Evolutionary conservation across 2,113 vertebrate species (phyloP), one percentile per base, ranked within the genome.

Genomic region (Chloebia gouldiae): DNA sequence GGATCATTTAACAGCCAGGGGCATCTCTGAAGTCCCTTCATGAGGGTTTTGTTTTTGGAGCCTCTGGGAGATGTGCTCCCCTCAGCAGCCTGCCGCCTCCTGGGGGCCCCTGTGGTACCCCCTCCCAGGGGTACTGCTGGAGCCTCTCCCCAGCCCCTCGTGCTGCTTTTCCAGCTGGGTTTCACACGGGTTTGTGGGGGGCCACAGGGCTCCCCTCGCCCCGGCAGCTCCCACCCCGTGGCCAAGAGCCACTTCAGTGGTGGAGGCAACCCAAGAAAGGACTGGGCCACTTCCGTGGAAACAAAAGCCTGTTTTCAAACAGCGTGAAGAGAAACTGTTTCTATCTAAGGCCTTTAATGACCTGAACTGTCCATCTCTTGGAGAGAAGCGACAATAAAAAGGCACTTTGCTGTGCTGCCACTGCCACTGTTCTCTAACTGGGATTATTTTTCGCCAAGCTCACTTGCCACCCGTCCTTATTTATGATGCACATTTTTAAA

Each of bases 271-370:
- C 94, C 96, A 44, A 72, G 93, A 95, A 97, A 96, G 86, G 92
- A 65, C 97, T 91, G 90, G 89, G 96, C 95, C 92, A 97, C 97
- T 95, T 96, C 97, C 84, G 71, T 71, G 94, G 96, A 97, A 97
- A 98, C 98, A 98, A 98, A 98, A 96, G 93, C 90, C 92, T 97
- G 97, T 98, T 98, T 98, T 98, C 98, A 98, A 98, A 98, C 97
- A 98, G 84, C 25, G 88, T 44, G 37, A 96, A 96, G 97, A 94
- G 83, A 98, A 98, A 98, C 82, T 96, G 97, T 97, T 97, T 97
- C 93, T 88, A 71, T 97, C 97, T 95, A 94, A 54, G 96, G 97
- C 93, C 96, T 97, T 98, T 97, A 98, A 97, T 98, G 97, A 98
- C 97, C 97, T 94, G 96, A 80, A 97, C 96, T 95, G 95, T 96